Base-by-base conservation (phyloP, 2,797 vertebrate genomes). In the Pseudochirops corinnae region DNA sequence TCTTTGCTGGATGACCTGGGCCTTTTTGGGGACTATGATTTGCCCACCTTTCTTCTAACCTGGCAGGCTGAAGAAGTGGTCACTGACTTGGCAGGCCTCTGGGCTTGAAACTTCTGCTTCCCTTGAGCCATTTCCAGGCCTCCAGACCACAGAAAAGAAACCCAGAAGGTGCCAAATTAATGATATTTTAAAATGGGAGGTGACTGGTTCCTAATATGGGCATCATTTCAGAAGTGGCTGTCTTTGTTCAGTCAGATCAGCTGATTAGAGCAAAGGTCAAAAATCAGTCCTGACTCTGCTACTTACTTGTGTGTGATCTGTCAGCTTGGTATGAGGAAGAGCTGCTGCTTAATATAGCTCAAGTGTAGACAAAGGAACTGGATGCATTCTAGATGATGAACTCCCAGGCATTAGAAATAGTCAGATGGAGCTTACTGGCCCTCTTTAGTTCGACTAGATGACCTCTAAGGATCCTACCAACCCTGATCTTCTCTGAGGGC, bases 11-110 rank as follows among this genome's bases (percentile, higher is more conserved):
- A 99, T 98, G 29, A 99, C 98, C 14, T 99, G 98, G 11, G 99
- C 94, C 97, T 99, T 99, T 97, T 99, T 99, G 0, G 99, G 99
- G 12, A 99, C 99, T 93, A 99, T 99, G 31, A 98, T 67, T 90
- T 99, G 99, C 9, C 98, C 99, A 98, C 99, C 99, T 98, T 99
- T 99, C 97, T 98, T 99, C 0, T 98, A 98, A 0, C 98, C 91
- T 99, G 99, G 21, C 58, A 98, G 74, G 99, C 99, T 91, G 99
- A 95, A 5, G 95, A 91, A 0, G 95, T 92, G 0, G 95, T 14
- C 0, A 92, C 93, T 0, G 58, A 46, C 91, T 98, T 94, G 56
- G 98, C 98, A 0, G 99, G 98, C 55, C 98, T 98, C 96, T 97
- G 98, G 1, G 98, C 98, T 98, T 99, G 99, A 97, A 99, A 99